A percentile compares a stretch with the other conserved stretches of the same genome.
These are phyloP conservation scores for Lophotis ruficrista DNA, from an alignment of 2,113 vertebrate genomes.

Conservation along the genomic window DNA sequence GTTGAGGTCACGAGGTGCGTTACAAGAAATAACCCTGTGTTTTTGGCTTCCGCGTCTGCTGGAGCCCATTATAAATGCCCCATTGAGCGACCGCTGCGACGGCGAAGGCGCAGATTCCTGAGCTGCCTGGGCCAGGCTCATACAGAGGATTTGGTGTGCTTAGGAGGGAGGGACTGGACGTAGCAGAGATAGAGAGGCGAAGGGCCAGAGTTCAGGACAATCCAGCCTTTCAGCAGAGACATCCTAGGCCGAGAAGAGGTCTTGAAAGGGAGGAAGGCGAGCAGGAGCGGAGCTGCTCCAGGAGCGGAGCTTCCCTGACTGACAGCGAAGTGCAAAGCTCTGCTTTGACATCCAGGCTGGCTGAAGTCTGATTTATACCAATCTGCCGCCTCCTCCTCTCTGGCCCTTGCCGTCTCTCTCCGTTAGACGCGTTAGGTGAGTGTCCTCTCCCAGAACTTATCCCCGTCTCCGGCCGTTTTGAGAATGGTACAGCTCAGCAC, in stretches of 20 bases:
- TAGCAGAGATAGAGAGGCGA: neutral
- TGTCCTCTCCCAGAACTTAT: neutral
- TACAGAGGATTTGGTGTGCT: neutral
- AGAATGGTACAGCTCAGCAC: neutral
- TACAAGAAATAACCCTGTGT: neutral
- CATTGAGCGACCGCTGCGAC: neutral
- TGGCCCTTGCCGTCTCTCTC: neutral
- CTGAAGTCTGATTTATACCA: neutral
- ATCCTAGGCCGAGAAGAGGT: neutral
- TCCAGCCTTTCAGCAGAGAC: neutral
- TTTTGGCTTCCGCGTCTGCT: neutral
- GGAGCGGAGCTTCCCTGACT: neutral
- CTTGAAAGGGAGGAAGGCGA: neutral
- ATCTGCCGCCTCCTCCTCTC: no score
- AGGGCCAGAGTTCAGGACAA: neutral
- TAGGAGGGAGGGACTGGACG: neutral
- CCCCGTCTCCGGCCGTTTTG: fast-evolving
- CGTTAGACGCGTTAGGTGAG: neutral
- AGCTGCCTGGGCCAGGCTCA: neutral
- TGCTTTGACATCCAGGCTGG: neutral
- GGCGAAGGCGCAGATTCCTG: neutral
- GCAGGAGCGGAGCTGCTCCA: neutral
- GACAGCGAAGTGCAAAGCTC: neutral
- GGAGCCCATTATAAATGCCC: neutral
- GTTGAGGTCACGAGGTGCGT: neutral